Evolutionary conservation across 2,113 vertebrate species (phyloP).

Genomic region (Promerops cafer): DNA sequence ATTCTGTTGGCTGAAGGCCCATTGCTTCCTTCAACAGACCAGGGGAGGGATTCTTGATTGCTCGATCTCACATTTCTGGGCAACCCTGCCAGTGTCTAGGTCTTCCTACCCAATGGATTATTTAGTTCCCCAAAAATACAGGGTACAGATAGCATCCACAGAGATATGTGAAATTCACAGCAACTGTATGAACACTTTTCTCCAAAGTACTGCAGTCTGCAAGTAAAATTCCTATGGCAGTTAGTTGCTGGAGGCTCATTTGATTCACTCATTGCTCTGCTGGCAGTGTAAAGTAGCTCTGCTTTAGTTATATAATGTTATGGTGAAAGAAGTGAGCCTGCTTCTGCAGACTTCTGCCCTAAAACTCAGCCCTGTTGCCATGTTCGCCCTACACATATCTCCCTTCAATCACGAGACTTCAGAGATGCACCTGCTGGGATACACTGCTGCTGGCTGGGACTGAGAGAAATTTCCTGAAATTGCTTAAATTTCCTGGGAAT

Average conservation of each 20-base stretch:
- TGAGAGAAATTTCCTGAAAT: background rate
- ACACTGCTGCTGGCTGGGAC: background rate
- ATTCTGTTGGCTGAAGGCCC: background rate
- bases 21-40: background rate
- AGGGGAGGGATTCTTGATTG: background rate
- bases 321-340: background rate
- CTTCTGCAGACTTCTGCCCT: background rate
- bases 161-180: background rate
- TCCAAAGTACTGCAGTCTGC: background rate
- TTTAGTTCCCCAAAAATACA: background rate
- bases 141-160: background rate
- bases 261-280: background rate
- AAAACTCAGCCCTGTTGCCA: background rate
- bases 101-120: background rate
- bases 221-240: background rate
- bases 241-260: background rate
- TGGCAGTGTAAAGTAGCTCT: background rate
- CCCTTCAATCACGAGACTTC: background rate
- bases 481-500: background rate
- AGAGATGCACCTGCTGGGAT: too few relatives aligned
- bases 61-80: background rate
- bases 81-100: background rate
- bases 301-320: background rate
- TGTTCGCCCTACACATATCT: background rate
- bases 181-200: background rate